phyloP scores from a whole-genome alignment of 1,140 invertebrate species.

The Yoshiicerus persimilis region DNA sequence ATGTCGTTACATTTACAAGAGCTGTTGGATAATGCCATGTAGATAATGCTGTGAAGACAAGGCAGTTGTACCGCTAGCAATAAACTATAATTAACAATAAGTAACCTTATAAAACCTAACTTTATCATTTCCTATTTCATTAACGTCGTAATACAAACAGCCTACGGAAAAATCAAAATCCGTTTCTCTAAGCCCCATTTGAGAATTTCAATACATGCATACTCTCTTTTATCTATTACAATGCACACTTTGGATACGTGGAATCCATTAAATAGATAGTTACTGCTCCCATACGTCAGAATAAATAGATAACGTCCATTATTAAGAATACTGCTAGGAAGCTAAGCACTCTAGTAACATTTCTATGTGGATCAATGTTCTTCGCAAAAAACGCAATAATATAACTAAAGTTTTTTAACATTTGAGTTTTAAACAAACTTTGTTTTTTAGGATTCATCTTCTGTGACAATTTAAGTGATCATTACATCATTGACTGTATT shows the following conservation, averaged over 20 bases:
- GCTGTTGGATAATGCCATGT: not conserved
- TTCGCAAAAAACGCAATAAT: not conserved
- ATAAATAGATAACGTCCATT: not conserved
- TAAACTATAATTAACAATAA: conserved; percentile 3
- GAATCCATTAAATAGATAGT: not conserved
- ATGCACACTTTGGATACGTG: not conserved
- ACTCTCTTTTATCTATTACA: not conserved
- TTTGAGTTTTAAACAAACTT: no score
- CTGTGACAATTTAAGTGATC: no score
- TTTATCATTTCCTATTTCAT: conserved; percentile 9
- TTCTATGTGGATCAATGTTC: not conserved
- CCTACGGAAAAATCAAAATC: not conserved
- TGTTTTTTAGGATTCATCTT: no score
- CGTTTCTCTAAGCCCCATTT: no score
- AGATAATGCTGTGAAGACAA: not conserved
- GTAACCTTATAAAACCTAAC: not conserved
- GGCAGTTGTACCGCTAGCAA: not conserved
- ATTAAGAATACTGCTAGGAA: not conserved
- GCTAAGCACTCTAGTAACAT: not conserved
- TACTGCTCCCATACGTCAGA: not conserved
- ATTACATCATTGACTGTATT: no score
- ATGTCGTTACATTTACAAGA: not conserved
- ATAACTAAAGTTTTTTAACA: not conserved
- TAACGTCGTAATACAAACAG: not conserved
- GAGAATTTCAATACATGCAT: not conserved